Percentiles rank a stretch among this genome's conserved stretches.
Evolutionary conservation across 2,113 vertebrate species (phyloP).

Genomic region (Cyprinodon variegatus): DNA sequence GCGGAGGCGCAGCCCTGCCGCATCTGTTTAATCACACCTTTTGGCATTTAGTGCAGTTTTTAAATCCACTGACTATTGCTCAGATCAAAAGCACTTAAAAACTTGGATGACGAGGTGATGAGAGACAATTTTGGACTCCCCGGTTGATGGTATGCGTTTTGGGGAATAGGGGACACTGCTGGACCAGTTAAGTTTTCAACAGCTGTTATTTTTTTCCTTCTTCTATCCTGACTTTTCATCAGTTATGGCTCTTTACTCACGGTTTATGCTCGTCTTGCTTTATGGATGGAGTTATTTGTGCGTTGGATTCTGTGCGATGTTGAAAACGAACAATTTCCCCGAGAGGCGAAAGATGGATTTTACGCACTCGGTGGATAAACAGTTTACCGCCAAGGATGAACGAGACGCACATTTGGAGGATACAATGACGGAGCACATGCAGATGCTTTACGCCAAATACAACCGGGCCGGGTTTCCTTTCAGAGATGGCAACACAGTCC

Average conservation of each 20-base stretch:
- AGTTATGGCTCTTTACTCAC: slow-evolving; percentile 78
- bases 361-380: slow-evolving; percentile 44
- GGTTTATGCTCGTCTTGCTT: slow-evolving; percentile 78
- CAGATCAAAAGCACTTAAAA: slow-evolving; percentile 2
- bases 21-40: slow-evolving; percentile 21
- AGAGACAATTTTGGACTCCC: slow-evolving; percentile 37
- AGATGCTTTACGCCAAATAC: slow-evolving; percentile 89
- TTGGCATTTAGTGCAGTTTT: not conserved
- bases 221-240: not conserved
- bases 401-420: slow-evolving; percentile 71
- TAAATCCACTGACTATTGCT: slow-evolving; percentile 1
- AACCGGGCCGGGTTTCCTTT: slow-evolving; percentile 75
- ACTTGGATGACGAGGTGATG: slow-evolving; percentile 39
- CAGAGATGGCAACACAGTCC: slow-evolving; percentile 90
- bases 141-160: slow-evolving; percentile 64
- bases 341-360: slow-evolving; percentile 61
- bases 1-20: slow-evolving; percentile 9
- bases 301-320: slow-evolving; percentile 77
- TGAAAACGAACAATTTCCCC: slow-evolving; percentile 59
- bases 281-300: slow-evolving; percentile 81
- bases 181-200: slow-evolving; percentile 32
- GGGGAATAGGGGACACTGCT: slow-evolving; percentile 49
- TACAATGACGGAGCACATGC: slow-evolving; percentile 91
- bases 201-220: slow-evolving; percentile 13
- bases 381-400: slow-evolving; percentile 36